Base-by-base conservation (phyloP, 2,113 vertebrate genomes). In the Gadus chalcogrammus region DNA sequence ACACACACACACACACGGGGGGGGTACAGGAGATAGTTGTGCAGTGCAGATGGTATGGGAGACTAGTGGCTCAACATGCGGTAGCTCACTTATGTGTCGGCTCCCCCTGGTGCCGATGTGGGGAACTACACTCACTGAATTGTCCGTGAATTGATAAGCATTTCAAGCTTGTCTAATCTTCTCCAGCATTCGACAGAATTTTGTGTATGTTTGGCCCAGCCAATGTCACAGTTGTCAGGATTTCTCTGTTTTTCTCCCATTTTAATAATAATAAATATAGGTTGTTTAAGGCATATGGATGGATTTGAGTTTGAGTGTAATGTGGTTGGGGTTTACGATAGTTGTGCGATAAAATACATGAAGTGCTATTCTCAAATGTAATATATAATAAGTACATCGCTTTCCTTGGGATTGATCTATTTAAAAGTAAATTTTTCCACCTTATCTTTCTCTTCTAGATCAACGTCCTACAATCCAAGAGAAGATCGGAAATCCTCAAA, bases 391-490 rank as follows among this genome's bases (percentile, higher is more conserved):
- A 35, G 4, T 61, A 3, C 0, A 61, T 3, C 4, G 5, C 18
- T 20, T 20, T 28, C 16, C 15, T 64, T 38, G 61, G 35, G 27
- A 63, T 27, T 16, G 13, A 63, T 28, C 35, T 38, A 35, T 9
- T 38, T 11, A 1, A n/a, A 35, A 27, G 17, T 35, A 20, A 17
- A 42, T 9, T 17, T 7, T 9, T 38, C 1, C 3, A 42, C 0
- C 59, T 64, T 71, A 28, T 1, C 0, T 15, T 18, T 69, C 64
- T 8, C 5, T 80, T 72, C 4, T 79, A 99, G 97, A 97, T 99
- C 80, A 99, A 99, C 11, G 97, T 99, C 59, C 94, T 99, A 72
- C 97, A 99, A 82, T 98, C 97, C 76, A 98, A 98, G 91, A 94
- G 95, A 83, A 93, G 96, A 90, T 97, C 96, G 22, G 97, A 99